These are phyloP conservation scores for Silurus aristotelis DNA, from an alignment of 2,797 vertebrate genomes.

Conservation along the genomic window DNA sequence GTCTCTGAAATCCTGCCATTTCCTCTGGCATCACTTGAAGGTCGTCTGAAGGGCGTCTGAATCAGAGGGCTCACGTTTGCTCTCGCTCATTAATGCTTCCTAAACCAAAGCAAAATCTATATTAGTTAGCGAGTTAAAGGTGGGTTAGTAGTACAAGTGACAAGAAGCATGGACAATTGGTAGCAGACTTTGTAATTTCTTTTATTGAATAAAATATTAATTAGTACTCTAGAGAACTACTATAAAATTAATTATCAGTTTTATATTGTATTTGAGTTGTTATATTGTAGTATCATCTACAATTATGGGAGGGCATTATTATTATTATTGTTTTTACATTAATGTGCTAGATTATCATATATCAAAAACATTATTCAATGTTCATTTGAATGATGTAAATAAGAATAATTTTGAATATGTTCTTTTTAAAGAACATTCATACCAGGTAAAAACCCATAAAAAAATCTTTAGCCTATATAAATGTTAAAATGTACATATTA, in stretches of 20 bases:
- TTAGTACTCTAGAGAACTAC: neutral
- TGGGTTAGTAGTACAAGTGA: neutral
- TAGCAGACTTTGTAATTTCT: neutral
- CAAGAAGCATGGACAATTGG: neutral
- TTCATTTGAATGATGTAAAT: neutral
- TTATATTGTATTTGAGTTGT: neutral
- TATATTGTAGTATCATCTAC: neutral
- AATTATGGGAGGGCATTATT: neutral
- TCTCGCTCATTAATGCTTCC: neutral
- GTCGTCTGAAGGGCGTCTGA: constrained; percentile 53
- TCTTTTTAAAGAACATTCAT: neutral
- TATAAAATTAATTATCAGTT: neutral
- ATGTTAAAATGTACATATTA: no score
- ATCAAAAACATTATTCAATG: neutral
- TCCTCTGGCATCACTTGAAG: constrained; percentile 44
- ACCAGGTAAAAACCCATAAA: neutral
- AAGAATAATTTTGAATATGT: neutral
- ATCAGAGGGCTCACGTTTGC: constrained; percentile 17
- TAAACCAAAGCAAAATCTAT: neutral
- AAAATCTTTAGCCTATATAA: no score
- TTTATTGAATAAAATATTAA: neutral
- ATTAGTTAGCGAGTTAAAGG: constrained; percentile 1
- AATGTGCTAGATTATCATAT: neutral
- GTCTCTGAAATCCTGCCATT: constrained; percentile 52
- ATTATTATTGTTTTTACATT: neutral